Conservation (phyloP, 2,888 invertebrate species). For the Protodeltote pygarga region DNA sequence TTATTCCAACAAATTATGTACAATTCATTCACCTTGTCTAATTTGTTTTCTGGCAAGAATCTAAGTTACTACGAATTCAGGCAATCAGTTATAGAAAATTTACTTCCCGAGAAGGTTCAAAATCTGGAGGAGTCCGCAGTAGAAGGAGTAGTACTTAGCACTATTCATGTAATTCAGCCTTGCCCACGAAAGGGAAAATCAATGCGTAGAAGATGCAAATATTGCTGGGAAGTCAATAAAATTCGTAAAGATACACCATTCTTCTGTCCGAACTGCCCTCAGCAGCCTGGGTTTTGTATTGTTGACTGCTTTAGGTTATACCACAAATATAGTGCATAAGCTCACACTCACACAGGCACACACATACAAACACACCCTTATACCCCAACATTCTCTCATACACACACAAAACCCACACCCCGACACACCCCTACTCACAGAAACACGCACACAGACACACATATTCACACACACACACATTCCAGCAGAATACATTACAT, state of each 20-base stretch:
- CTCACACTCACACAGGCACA: neutral
- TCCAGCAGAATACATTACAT: too few species aligned
- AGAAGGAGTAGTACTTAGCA: too few species aligned
- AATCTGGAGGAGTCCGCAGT: neutral
- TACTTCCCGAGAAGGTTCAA: slow-evolving; percentile 6
- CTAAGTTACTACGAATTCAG: slow-evolving; percentile 1
- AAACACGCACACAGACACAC: too few species aligned
- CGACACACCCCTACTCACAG: too few species aligned
- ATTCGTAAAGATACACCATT: slow-evolving; percentile 5
- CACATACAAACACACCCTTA: neutral
- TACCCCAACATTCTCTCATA: too few species aligned
- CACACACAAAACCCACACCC: too few species aligned
- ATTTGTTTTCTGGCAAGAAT: neutral
- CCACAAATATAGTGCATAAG: neutral
- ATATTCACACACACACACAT: too few species aligned
- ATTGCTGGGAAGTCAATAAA: slow-evolving; percentile 9
- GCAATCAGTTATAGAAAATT: slow-evolving; percentile 1
- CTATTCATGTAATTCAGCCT: slow-evolving; percentile 3
- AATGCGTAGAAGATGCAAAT: slow-evolving; percentile 12
- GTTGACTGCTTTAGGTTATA: slow-evolving; percentile 1
- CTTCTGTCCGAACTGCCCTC: slow-evolving; percentile 1
- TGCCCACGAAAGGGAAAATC: slow-evolving; percentile 11
- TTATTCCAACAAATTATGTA: neutral
- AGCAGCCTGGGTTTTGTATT: slow-evolving; percentile 7
- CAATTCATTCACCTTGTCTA: too few species aligned